These are phyloP conservation scores for Gracilinanus agilis DNA, from an alignment of 2,113 vertebrate genomes.

Conservation along the genomic window DNA sequence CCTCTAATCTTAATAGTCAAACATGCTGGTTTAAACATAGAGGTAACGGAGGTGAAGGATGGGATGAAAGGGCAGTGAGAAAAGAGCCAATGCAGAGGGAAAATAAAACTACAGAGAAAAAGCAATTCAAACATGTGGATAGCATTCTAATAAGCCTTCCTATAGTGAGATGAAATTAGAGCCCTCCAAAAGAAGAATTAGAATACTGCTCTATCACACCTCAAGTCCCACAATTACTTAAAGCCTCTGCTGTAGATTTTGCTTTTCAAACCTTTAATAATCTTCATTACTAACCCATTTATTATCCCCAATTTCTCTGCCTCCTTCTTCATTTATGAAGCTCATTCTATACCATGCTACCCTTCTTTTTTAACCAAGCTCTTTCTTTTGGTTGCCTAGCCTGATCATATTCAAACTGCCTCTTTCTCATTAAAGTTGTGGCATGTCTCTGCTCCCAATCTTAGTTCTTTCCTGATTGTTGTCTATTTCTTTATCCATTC, in stretches of 20 bases:
- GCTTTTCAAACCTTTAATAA: constrained; percentile 26
- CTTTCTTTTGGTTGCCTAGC: constrained; percentile 21
- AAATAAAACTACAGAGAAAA: constrained; percentile 27
- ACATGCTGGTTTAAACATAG: background rate
- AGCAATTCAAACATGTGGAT: background rate
- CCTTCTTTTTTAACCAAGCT: background rate
- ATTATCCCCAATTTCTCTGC: background rate
- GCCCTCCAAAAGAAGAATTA: background rate
- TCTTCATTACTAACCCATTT: background rate
- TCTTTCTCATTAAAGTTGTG: constrained; percentile 12
- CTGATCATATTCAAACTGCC: constrained; percentile 6
- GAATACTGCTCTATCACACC: background rate
- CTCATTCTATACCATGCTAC: background rate
- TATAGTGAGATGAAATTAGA: constrained; percentile 15
- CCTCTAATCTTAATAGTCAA: background rate
- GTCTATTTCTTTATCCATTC: constrained; percentile 10
- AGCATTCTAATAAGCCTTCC: constrained; percentile 2
- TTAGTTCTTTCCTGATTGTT: constrained; percentile 24
- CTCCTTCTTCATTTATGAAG: background rate
- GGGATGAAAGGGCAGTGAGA: background rate
- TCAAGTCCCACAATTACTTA: background rate
- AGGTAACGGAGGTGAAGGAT: background rate
- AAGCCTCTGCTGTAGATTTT: background rate
- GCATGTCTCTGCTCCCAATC: background rate
- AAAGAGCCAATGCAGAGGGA: background rate